Base-by-base conservation (phyloP, 1,140 invertebrate species). In the Halictus rubicundus region DNA sequence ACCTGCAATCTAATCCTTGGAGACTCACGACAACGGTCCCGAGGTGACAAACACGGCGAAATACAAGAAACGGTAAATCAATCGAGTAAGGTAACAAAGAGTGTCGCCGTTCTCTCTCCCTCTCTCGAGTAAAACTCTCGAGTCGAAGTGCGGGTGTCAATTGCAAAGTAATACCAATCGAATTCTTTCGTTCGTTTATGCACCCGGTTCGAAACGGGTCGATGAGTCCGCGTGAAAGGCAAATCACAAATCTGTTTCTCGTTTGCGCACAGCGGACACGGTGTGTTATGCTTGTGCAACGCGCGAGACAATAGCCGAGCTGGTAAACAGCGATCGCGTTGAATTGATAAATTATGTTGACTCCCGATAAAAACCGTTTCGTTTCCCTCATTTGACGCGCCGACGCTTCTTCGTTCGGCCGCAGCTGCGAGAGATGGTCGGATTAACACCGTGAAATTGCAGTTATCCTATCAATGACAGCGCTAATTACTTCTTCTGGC, bases 211-310 rank as follows among this genome's bases (percentile, higher is more conserved):
- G 27, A 42, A 25, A 16, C 27, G 6, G 60, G 46, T 63, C 46
- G 23, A 12, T 37, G 63, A 42, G n/a, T 23, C 21, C 21, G 25
- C 21, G 76, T 54, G 76, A 71, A 78, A 72, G 32, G 76, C 63
- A 71, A 78, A 72, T 72, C 49, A 72, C 46, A 71, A 78, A 78
- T 72, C 68, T 78, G 49, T 52, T 71, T 71, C 66, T 69, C 32
- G 49, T 66, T 75, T 16, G 57, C 25, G 0, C 52, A 32, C n/a
- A 12, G 23, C 46, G 52, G 57, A 16, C 14, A 68, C 52, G 10
- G 16, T 23, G n/a, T 42, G n/a, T n/a, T n/a, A n/a, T n/a, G n/a
- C 19, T 75, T 75, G 49, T 27, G 64, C 37, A 68, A 75, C 19
- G 2, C 19, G 2, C 32, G 10, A 21, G 27, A 68, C 73, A 68